phyloP scores from a whole-genome alignment of 2,888 invertebrate species.

The Anodontia alba region DNA sequence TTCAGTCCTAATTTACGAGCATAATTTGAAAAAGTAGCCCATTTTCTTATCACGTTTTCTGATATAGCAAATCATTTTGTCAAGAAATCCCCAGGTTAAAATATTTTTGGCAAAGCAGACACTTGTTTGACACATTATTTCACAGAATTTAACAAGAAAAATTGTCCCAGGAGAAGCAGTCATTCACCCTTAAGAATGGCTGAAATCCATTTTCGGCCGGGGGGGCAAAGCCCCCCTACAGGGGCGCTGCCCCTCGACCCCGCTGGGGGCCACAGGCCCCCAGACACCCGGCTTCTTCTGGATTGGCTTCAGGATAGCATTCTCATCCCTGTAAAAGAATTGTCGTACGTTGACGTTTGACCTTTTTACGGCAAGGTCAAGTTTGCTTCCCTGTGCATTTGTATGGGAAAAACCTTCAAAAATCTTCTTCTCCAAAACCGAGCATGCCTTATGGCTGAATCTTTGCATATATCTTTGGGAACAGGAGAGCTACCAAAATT shows the following conservation, averaged over 20 bases:
- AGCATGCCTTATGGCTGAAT: too few relatives aligned
- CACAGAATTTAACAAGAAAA: neutral
- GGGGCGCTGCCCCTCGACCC: constrained; percentile 17
- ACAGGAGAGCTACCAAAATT: too few relatives aligned
- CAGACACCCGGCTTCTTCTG: constrained; percentile 7
- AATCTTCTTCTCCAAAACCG: too few relatives aligned
- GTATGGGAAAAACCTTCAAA: too few relatives aligned
- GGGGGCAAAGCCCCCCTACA: constrained; percentile 1
- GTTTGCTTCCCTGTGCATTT: too few relatives aligned
- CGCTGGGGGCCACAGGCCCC: constrained; percentile 10
- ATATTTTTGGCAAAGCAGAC: neutral
- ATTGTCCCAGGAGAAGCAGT: neutral
- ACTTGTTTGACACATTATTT: neutral
- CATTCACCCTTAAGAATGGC: neutral
- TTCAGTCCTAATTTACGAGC: neutral
- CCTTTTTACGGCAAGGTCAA: too few relatives aligned
- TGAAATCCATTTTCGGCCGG: constrained; percentile 5
- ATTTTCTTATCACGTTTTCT: neutral
- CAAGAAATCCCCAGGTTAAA: neutral
- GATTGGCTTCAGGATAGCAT: neutral
- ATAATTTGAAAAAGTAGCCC: neutral
- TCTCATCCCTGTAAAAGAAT: constrained; percentile 35
- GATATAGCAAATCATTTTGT: neutral
- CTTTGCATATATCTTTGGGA: too few relatives aligned
- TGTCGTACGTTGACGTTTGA: too few relatives aligned